Base-by-base conservation (phyloP, 2,797 vertebrate genomes). In the Chelon auratus region DNA sequence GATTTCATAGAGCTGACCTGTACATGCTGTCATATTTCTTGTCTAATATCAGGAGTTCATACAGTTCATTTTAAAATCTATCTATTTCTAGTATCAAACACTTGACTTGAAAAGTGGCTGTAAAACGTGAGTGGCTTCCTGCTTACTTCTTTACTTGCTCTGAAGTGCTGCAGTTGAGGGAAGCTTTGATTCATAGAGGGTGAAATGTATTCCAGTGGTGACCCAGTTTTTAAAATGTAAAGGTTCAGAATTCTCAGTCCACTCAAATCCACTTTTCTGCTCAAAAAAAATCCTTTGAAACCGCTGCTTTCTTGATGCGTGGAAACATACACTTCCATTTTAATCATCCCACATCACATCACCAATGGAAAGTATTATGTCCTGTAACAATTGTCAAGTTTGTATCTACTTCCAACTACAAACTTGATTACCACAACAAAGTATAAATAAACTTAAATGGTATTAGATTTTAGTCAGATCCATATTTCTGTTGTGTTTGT, bases 221-320 rank as follows among this genome's bases (percentile, higher is more conserved):
- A 59, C 53, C 30, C 56, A 69, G 75, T 61, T 71, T 33, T 62
- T 24, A 55, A 20, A 39, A 15, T 53, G 1, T 40, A 30, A 51
- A 39, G 17, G 17, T 40, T 58, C 30, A 36, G 9, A 11, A 63
- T 54, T 62, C 14, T 43, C 42, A 14, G 14, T 14, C 15, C 14
- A 7, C 45, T 62, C 26, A 52, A 33, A 62, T 20, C 52, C 12
- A 39, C 33, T 50, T 14, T 22, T 52, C 36, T 30, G 22, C 39
- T 36, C 10, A 17, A 20, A 13, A 33, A 20, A 10, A 20, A 10
- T 26, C 11, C 39, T 47, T 53, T 20, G 20, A 26, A 36, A 43
- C 15, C 17, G 40, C 15, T 43, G 13, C 15, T 15, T 43, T 43
- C 17, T 43, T 43, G 7, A 43, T 43, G 7, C 7, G 13, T 43